phyloP scores from a whole-genome alignment of 2,797 vertebrate genomes.

The Microctenopoma lineatum region DNA sequence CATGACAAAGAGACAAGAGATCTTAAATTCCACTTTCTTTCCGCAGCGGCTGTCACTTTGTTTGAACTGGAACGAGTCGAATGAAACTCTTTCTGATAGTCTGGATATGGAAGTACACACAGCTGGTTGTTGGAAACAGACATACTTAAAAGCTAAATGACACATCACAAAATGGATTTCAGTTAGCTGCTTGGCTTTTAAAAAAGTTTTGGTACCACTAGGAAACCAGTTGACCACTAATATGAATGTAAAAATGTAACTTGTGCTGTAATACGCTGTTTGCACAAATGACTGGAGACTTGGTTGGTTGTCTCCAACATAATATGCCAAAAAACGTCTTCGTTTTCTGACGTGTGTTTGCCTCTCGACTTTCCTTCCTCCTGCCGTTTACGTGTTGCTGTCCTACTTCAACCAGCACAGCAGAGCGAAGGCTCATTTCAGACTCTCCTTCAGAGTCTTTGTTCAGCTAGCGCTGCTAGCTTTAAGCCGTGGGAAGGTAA shows the following conservation, averaged over 20 bases:
- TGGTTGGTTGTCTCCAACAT: not conserved
- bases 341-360: not conserved
- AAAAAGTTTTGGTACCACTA: too few relatives aligned
- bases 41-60: slow-evolving; percentile 21
- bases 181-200: too few relatives aligned
- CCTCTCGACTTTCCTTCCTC: slow-evolving; percentile 6
- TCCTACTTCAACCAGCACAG: slow-evolving; percentile 9
- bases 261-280: too few relatives aligned
- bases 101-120: slow-evolving; percentile 4
- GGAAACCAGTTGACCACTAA: too few relatives aligned
- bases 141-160: slow-evolving; percentile 1
- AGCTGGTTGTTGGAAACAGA: not conserved
- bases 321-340: not conserved
- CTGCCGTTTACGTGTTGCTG: slow-evolving; percentile 21
- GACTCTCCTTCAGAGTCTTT: slow-evolving; percentile 54
- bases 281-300: too few relatives aligned
- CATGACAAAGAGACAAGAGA: slow-evolving; percentile 13
- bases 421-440: slow-evolving; percentile 35
- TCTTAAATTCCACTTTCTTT: slow-evolving; percentile 17
- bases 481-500: slow-evolving; percentile 74
- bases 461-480: slow-evolving; percentile 26
- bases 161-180: too few relatives aligned
- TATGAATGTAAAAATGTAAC: too few relatives aligned
- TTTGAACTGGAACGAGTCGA: slow-evolving; percentile 19
- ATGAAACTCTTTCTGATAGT: slow-evolving; percentile 11